Conservation (phyloP, 2,888 invertebrate species). For the Himalopsyche anomala region DNA sequence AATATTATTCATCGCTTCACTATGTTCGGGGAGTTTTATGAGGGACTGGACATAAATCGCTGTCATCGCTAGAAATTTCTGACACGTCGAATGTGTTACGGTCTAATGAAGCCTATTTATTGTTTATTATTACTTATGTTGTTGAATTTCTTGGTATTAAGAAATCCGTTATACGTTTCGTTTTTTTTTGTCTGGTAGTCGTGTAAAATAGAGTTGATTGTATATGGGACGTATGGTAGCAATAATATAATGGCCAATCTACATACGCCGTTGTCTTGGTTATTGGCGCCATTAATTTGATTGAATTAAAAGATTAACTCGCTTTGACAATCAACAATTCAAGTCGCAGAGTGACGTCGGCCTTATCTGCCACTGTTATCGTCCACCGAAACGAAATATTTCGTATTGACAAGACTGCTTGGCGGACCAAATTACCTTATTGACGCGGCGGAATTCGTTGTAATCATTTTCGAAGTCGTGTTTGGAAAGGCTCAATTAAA, state of each 20-base stretch:
- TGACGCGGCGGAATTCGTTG: not conserved
- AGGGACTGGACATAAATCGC: no score
- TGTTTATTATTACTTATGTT: no score
- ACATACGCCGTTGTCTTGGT: slow-evolving; percentile 3
- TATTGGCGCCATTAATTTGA: slow-evolving; percentile 59
- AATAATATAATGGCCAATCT: not conserved
- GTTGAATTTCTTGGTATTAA: no score
- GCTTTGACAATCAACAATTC: slow-evolving; percentile 52
- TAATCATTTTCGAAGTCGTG: not conserved
- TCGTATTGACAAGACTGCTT: not conserved
- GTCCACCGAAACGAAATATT: not conserved
- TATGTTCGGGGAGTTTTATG: no score
- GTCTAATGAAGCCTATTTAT: no score
- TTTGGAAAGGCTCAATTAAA: not conserved
- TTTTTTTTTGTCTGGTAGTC: no score
- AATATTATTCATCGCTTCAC: no score
- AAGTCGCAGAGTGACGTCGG: slow-evolving; percentile 36
- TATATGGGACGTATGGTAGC: not conserved
- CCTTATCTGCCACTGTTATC: slow-evolving; percentile 8
- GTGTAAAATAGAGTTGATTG: no score
- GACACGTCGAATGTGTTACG: no score
- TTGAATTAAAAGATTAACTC: slow-evolving; percentile 55
- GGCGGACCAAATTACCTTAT: not conserved
- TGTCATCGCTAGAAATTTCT: no score
- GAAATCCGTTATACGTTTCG: no score